Evolutionary conservation across 1,140 invertebrate genomes (phyloP).

Genomic region (Aphis craccivora): DNA sequence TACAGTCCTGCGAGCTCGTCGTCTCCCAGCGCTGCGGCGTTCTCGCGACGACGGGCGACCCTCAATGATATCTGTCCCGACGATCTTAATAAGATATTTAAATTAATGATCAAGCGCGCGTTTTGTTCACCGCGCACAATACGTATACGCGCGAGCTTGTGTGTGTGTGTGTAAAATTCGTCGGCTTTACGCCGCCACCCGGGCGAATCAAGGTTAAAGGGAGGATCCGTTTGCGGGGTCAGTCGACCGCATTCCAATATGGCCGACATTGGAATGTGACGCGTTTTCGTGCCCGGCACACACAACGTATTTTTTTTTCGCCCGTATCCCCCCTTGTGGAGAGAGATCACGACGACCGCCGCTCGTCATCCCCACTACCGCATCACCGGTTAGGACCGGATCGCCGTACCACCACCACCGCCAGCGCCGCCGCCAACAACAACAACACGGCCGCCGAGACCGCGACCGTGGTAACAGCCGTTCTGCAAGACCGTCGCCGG

Average conservation of each 20-base stretch:
- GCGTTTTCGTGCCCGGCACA: slow-evolving; percentile 61
- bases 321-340: neutral
- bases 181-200: neutral
- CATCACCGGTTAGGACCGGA: neutral
- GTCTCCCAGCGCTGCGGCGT: neutral
- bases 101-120: slow-evolving; percentile 49
- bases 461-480: neutral
- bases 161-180: slow-evolving; percentile 11
- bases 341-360: neutral
- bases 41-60: neutral
- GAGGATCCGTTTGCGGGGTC: slow-evolving; percentile 62
- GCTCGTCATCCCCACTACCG: too few relatives aligned
- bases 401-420: neutral
- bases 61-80: slow-evolving; percentile 45
- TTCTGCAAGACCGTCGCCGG: neutral
- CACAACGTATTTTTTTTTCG: slow-evolving; percentile 11
- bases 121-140: neutral
- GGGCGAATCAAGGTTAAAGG: slow-evolving; percentile 55
- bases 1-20: neutral
- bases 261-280: slow-evolving; percentile 68
- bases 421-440: neutral
- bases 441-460: neutral
- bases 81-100: slow-evolving; percentile 58
- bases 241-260: slow-evolving; percentile 67
- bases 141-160: neutral